Conservation (phyloP, 2,113 vertebrate species). For the Daphoenositta chrysoptera region DNA sequence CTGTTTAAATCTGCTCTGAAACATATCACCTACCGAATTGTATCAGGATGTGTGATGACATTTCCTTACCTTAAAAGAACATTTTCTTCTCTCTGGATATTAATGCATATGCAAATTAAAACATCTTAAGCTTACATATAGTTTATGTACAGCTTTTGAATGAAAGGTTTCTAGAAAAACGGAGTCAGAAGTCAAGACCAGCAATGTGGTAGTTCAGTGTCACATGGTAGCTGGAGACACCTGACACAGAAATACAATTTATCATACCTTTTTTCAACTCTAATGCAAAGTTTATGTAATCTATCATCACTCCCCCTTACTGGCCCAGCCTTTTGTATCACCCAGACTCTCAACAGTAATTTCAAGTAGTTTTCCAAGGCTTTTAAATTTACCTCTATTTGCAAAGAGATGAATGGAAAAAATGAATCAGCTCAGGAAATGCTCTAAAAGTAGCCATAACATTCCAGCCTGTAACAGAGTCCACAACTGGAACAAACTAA, state of each 20-base stretch:
- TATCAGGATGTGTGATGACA: neutral
- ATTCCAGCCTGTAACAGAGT: neutral
- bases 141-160: neutral
- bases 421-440: neutral
- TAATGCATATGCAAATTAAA: neutral
- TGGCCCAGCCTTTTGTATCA: neutral
- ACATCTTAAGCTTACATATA: neutral
- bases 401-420: conserved; percentile 52
- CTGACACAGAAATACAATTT: neutral
- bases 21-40: neutral
- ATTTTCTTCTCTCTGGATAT: neutral
- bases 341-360: neutral
- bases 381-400: conserved; percentile 8
- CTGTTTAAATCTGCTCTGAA: neutral
- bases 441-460: neutral
- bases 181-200: neutral
- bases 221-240: neutral
- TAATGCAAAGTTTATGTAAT: neutral
- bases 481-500: neutral
- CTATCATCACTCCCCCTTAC: neutral
- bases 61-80: neutral
- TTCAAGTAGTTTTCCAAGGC: neutral
- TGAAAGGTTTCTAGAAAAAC: neutral
- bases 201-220: neutral
- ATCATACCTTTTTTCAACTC: neutral